Evolutionary conservation across 2,888 invertebrate genomes (phyloP).

Genomic region (Ditylenchus weischeri): DNA sequence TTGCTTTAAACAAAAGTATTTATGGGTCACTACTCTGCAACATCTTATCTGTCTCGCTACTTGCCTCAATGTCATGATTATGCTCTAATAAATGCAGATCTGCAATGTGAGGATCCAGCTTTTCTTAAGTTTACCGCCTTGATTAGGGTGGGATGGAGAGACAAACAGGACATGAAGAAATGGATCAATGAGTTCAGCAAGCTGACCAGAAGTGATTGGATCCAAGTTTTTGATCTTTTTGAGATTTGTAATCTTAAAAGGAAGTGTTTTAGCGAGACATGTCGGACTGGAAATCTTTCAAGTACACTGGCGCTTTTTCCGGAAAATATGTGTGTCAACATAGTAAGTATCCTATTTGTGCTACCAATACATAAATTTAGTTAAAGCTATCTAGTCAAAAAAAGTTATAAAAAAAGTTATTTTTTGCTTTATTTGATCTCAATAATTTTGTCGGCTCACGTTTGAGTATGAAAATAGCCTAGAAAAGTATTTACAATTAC

Average conservation of each 20-base stretch:
- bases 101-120: conserved; percentile 7
- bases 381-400: no score
- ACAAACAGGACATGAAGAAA: conserved; percentile 4
- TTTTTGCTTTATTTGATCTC: no score
- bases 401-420: no score
- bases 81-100: neutral
- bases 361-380: neutral
- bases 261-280: neutral
- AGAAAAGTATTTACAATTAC: no score
- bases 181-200: conserved; percentile 12
- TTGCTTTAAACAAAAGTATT: neutral
- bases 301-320: conserved; percentile 6
- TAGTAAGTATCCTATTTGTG: neutral
- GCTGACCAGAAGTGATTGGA: conserved; percentile 4
- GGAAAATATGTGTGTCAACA: conserved; percentile 10
- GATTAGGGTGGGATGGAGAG: conserved; percentile 4
- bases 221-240: neutral
- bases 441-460: no score
- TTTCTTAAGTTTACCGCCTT: conserved; percentile 1
- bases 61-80: conserved; percentile 5
- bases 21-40: neutral
- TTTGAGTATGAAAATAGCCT: no score
- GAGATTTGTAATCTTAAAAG: no score
- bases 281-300: conserved; percentile 6
- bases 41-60: conserved; percentile 2